Evolutionary conservation across 2,888 invertebrate species (phyloP).

Genomic region (Drosophila fungiperda): DNA sequence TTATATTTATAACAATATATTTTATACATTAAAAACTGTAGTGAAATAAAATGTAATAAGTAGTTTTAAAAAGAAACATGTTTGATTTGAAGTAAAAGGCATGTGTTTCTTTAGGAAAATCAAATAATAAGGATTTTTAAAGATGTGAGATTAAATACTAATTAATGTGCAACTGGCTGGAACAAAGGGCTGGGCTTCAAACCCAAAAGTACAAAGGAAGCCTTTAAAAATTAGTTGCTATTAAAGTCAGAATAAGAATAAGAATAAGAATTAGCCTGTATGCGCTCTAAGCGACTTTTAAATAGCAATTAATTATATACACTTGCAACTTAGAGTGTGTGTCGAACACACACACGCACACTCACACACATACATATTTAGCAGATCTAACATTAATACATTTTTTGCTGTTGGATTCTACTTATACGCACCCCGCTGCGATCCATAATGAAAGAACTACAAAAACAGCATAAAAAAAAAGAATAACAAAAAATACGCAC

Average conservation of each 20-base stretch:
- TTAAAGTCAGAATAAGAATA: background rate
- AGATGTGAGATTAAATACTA: background rate
- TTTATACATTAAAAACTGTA: background rate
- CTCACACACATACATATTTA: background rate
- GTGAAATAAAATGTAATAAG: too few species aligned
- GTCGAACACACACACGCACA: slow-evolving; percentile 14
- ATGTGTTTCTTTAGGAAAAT: too few species aligned
- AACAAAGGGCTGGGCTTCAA: background rate
- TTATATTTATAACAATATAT: background rate
- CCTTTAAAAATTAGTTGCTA: background rate
- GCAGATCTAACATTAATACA: background rate
- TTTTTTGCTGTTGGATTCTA: slow-evolving; percentile 10
- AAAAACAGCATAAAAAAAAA: slow-evolving; percentile 23
- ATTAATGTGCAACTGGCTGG: background rate
- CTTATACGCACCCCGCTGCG: slow-evolving; percentile 58
- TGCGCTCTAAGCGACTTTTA: background rate
- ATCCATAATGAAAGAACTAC: slow-evolving; percentile 53
- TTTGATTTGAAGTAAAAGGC: too few species aligned
- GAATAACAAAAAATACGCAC: slow-evolving; percentile 26
- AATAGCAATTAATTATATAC: slow-evolving; percentile 44
- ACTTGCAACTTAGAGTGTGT: slow-evolving; percentile 42
- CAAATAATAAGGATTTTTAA: background rate
- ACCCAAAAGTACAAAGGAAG: background rate
- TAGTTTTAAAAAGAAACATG: too few species aligned
- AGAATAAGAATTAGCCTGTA: background rate